A percentile compares a stretch with the other conserved stretches of the same genome.
Conservation (phyloP, 2,888 invertebrate genomes). For the Ornithoptera alexandrae region DNA sequence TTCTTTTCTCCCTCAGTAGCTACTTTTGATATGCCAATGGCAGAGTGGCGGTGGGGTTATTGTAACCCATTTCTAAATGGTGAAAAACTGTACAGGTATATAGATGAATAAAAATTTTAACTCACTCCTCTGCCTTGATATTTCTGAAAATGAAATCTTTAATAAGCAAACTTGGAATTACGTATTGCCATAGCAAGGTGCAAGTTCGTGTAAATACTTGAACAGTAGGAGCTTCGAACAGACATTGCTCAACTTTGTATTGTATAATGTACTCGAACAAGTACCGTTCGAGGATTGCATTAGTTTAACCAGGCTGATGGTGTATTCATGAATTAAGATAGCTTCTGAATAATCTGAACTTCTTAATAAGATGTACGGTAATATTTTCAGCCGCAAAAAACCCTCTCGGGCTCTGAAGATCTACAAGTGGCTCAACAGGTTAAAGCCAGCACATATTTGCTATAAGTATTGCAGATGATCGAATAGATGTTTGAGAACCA, state of each 20-base stretch:
- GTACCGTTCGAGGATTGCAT: slow-evolving; percentile 3
- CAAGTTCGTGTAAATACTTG: neutral
- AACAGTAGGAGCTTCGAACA: neutral
- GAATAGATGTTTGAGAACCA: too few species aligned
- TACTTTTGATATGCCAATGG: too few species aligned
- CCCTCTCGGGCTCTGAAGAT: too few species aligned
- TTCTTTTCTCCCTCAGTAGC: too few species aligned
- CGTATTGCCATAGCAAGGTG: neutral
- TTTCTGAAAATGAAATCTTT: slow-evolving; percentile 30
- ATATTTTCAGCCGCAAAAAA: neutral
- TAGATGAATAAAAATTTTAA: slow-evolving; percentile 1
- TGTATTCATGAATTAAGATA: neutral
- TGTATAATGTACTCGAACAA: slow-evolving; percentile 16
- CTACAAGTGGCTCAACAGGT: too few species aligned
- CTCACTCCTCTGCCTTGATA: slow-evolving; percentile 38
- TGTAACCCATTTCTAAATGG: neutral
- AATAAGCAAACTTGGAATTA: neutral
- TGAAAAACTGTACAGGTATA: neutral
- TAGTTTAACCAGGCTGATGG: neutral
- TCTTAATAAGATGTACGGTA: neutral
- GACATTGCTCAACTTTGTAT: slow-evolving; percentile 17
- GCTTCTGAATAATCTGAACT: too few species aligned
- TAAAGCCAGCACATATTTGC: too few species aligned
- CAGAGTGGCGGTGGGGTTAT: too few species aligned
- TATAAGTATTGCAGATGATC: too few species aligned